phyloP scores from a whole-genome alignment of 2,888 invertebrate genomes.

The Xestia xanthographa region DNA sequence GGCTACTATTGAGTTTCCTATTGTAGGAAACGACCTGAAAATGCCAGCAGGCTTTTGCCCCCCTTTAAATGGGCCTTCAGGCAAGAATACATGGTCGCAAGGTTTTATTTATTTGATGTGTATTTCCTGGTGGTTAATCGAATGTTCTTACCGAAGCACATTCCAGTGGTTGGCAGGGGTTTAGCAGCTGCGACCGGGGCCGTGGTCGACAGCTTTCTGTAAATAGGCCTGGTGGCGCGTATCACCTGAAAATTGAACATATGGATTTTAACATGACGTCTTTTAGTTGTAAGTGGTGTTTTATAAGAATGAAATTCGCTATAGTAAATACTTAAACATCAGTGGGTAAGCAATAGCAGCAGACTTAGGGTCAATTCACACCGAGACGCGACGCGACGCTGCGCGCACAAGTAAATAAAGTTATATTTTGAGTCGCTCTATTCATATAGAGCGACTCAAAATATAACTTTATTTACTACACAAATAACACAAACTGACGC shows the following conservation, averaged over 20 bases:
- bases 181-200: conserved; percentile 77
- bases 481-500: no score
- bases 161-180: conserved; percentile 82
- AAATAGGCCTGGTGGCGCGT: conserved; percentile 81
- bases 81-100: neutral
- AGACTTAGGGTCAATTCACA: neutral
- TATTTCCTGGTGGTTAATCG: neutral
- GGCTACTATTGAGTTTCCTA: neutral
- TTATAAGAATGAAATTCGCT: conserved; percentile 11
- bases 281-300: neutral
- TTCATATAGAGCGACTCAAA: no score
- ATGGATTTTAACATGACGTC: neutral
- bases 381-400: no score
- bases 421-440: no score
- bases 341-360: neutral
- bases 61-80: neutral
- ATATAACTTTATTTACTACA: no score
- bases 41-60: conserved; percentile 8
- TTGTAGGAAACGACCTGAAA: conserved; percentile 11
- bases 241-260: conserved; percentile 74
- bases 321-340: neutral
- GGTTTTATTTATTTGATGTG: neutral
- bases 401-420: no score
- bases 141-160: conserved; percentile 83
- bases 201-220: conserved; percentile 82